Evolutionary conservation across 2,113 vertebrate genomes (phyloP).

Genomic region (Cranoglanis bouderius): DNA sequence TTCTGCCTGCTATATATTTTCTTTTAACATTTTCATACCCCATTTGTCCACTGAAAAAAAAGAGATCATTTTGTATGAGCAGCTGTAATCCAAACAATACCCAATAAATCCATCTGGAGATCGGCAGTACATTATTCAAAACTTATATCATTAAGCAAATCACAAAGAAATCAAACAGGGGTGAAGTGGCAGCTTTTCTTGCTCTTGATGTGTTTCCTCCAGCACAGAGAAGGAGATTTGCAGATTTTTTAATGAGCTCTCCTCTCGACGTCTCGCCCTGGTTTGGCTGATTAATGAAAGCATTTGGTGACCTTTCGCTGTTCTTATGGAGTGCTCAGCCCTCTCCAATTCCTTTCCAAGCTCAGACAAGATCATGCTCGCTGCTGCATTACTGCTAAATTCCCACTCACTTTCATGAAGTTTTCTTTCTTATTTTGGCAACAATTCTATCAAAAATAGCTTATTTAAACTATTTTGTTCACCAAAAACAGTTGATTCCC

Average conservation of each 20-base stretch:
- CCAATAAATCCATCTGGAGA: slow-evolving; percentile 15
- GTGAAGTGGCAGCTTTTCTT: slow-evolving; percentile 25
- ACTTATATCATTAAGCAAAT: slow-evolving; percentile 43
- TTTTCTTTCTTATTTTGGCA: not conserved
- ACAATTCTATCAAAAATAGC: not conserved
- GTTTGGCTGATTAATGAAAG: slow-evolving; percentile 71
- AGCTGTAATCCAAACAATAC: not conserved
- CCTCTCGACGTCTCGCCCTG: slow-evolving; percentile 53
- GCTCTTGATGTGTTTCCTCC: slow-evolving; percentile 26
- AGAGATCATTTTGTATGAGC: slow-evolving; percentile 12
- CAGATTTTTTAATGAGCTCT: slow-evolving; percentile 49
- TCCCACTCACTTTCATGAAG: not conserved
- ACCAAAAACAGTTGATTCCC: not conserved
- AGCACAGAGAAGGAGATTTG: slow-evolving; percentile 29
- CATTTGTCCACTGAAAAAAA: not conserved
- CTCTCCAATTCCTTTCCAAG: slow-evolving; percentile 21
- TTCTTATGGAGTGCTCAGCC: slow-evolving; percentile 72
- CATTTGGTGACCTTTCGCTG: slow-evolving; percentile 79
- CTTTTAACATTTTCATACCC: not conserved
- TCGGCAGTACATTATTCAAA: slow-evolving; percentile 22
- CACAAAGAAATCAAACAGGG: slow-evolving; percentile 32
- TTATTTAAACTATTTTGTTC: not conserved
- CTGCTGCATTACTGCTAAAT: slow-evolving; percentile 13
- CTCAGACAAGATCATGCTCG: slow-evolving; percentile 21
- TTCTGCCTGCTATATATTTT: not conserved